phyloP scores from a whole-genome alignment of 1,140 invertebrate species.

The Drosophila jambulina region DNA sequence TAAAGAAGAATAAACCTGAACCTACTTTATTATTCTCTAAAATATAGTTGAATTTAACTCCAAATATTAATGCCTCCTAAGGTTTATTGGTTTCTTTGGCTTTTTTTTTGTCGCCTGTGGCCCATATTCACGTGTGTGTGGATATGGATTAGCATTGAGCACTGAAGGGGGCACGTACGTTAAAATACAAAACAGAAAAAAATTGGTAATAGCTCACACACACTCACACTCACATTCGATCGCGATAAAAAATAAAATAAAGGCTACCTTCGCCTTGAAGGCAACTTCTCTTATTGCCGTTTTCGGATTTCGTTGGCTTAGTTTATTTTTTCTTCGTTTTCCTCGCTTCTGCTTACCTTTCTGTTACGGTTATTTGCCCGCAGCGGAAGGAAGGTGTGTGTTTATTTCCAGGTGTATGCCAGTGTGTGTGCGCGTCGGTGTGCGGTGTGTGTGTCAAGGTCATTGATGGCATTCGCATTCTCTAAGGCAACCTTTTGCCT shows the following conservation, averaged over 20 bases:
- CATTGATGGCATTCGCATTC: constrained; percentile 68
- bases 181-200: constrained; percentile 12
- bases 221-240: constrained; percentile 7
- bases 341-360: constrained; percentile 21
- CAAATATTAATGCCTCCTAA: neutral
- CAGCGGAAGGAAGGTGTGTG: constrained; percentile 79
- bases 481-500: constrained; percentile 61
- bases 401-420: constrained; percentile 29
- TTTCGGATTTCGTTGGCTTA: constrained; percentile 27
- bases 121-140: constrained; percentile 1
- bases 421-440: constrained; percentile 37
- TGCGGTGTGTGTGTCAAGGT: constrained; percentile 70
- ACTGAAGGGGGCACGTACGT: constrained; percentile 24
- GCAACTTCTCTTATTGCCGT: constrained; percentile 33
- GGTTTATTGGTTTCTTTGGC: neutral
- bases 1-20: neutral
- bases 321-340: constrained; percentile 25
- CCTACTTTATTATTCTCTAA: neutral
- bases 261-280: constrained; percentile 53
- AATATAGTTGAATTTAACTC: neutral
- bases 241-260: constrained; percentile 35
- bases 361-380: constrained; percentile 58
- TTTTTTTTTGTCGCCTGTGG: constrained; percentile 31
- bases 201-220: constrained; percentile 27
- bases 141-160: constrained; percentile 24